Percentiles rank a stretch among this genome's conserved stretches.
These are phyloP conservation scores for Perccottus glenii DNA, from an alignment of 2,113 vertebrate genomes.

Conservation along the genomic window DNA sequence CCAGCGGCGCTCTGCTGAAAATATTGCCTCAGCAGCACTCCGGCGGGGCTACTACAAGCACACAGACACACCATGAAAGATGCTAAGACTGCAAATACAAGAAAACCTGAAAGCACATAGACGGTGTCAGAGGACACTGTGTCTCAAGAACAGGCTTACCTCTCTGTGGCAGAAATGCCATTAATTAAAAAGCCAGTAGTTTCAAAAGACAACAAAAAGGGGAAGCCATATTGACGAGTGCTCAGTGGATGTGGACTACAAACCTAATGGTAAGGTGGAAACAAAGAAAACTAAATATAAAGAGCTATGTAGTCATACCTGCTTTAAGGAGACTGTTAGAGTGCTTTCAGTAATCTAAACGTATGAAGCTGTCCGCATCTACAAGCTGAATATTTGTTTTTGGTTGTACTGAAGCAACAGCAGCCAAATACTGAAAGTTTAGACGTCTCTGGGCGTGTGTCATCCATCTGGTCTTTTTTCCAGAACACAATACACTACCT, in stretches of 20 bases:
- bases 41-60: conserved; percentile 76
- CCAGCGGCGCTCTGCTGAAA: conserved; percentile 79
- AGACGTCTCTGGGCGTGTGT: conserved; percentile 38
- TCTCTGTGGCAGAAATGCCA: conserved; percentile 53
- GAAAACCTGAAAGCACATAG: conserved; percentile 50
- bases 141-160: conserved; percentile 60
- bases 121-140: conserved; percentile 34
- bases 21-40: conserved; percentile 73
- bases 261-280: conserved; percentile 21
- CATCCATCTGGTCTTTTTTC: conserved; percentile 21
- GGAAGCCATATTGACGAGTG: conserved; percentile 37
- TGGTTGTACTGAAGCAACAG: conserved; percentile 9
- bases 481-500: conserved; percentile 40
- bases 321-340: neutral
- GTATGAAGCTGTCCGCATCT: conserved; percentile 24
- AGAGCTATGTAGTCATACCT: neutral
- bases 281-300: conserved; percentile 17
- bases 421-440: conserved; percentile 59
- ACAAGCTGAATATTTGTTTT: conserved; percentile 15
- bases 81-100: neutral
- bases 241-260: conserved; percentile 31
- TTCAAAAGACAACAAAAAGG: conserved; percentile 49
- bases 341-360: neutral
- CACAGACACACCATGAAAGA: conserved; percentile 54
- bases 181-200: conserved; percentile 65